A percentile compares a stretch with the other conserved stretches of the same genome.
Conservation (phyloP, 2,113 vertebrate genomes). For the Rousettus leschenaultii region DNA sequence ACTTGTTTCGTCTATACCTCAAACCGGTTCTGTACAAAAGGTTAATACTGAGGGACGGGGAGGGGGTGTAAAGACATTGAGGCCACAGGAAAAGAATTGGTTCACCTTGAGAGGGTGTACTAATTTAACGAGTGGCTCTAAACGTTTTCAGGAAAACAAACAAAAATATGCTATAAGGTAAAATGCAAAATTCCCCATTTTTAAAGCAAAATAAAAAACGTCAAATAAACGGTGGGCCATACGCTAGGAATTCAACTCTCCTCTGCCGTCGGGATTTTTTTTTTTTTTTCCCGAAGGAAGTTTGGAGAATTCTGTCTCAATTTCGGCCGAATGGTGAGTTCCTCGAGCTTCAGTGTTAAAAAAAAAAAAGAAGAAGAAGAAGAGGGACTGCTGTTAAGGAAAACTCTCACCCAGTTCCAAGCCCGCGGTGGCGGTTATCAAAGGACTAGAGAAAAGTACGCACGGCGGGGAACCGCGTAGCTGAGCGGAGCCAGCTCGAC, state of each 20-base stretch:
- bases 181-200: neutral
- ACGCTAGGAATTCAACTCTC: neutral
- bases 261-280: neutral
- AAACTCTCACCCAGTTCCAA: neutral
- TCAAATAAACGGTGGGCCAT: neutral
- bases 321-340: constrained; percentile 2
- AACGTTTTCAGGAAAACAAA: neutral
- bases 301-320: neutral
- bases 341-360: neutral
- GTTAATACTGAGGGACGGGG: neutral
- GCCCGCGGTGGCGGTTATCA: neutral
- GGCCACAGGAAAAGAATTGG: neutral
- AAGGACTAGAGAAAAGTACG: accelerated
- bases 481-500: accelerated
- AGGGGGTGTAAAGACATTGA: neutral
- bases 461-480: accelerated
- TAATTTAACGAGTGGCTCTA: neutral
- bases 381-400: neutral
- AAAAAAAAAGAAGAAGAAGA: neutral
- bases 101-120: neutral
- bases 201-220: constrained; percentile 10
- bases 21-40: neutral
- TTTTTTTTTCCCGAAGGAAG: neutral
- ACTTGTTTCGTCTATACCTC: neutral
- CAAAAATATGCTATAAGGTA: neutral